Evolutionary conservation across 35 echinoderm and acorn worm genomes (phyloP).

Genomic region (Ptychodera flava): DNA sequence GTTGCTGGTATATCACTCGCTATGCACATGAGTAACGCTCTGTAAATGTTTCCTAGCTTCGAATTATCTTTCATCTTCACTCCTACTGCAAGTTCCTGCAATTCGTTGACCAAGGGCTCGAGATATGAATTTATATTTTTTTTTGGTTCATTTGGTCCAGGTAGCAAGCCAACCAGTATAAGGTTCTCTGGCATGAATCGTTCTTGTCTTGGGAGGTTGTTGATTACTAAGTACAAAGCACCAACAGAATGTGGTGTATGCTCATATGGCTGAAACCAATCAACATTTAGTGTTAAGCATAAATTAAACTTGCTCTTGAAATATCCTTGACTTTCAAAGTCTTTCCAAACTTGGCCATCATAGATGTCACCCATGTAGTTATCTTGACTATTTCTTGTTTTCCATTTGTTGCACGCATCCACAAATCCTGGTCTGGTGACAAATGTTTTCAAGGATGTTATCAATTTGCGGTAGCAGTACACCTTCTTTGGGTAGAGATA

Average conservation of each 20-base stretch:
- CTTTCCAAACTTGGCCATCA: neutral
- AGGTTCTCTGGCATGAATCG: neutral
- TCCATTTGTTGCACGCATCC: neutral
- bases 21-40: too few species aligned
- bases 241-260: neutral
- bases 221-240: neutral
- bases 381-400: neutral
- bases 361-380: neutral
- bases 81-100: too few species aligned
- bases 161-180: neutral
- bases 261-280: neutral
- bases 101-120: too few species aligned
- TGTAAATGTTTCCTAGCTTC: too few species aligned
- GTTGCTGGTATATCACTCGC: too few species aligned
- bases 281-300: neutral
- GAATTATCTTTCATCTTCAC: too few species aligned
- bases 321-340: neutral
- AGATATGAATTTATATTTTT: too few species aligned
- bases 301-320: neutral
- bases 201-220: neutral
- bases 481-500: neutral
- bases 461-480: neutral
- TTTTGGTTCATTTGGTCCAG: neutral
- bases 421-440: neutral
- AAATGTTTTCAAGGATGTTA: neutral